Conservation (phyloP, 2,113 vertebrate species). For the Notechis scutatus region DNA sequence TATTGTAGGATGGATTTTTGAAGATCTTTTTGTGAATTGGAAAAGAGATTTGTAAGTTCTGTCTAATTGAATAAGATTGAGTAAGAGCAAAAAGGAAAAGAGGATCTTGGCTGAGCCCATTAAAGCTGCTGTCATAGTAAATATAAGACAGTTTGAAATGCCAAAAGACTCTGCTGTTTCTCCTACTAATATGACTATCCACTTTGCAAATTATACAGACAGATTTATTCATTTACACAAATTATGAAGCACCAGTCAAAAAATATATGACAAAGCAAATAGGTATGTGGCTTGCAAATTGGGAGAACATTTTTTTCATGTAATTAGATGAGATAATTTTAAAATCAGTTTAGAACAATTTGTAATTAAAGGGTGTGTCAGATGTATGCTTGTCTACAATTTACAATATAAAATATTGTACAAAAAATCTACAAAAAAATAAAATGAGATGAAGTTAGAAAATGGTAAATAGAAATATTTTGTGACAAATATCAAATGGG, state of each 20-base stretch:
- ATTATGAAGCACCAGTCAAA: not conserved
- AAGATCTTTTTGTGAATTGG: not conserved
- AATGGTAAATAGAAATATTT: not conserved
- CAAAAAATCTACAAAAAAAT: not conserved
- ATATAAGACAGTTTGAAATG: not conserved
- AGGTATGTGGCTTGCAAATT: not conserved
- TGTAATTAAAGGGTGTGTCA: not conserved
- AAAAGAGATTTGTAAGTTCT: not conserved
- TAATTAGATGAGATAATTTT: not conserved
- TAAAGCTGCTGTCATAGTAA: not conserved
- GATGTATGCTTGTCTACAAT: not conserved
- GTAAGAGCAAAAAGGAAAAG: not conserved
- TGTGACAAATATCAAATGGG: not conserved
- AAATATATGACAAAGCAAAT: conserved; percentile 1
- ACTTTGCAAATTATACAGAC: not conserved
- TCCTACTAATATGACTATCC: not conserved
- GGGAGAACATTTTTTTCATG: conserved; percentile 4
- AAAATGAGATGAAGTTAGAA: too few species aligned
- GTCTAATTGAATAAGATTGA: not conserved
- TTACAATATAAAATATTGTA: not conserved
- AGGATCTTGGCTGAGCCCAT: not conserved
- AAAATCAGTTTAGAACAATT: conserved; percentile 2
- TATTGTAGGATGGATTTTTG: too few species aligned
- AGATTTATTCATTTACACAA: not conserved
- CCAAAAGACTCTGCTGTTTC: not conserved